Evolutionary conservation across 2,113 vertebrate species (phyloP), one percentile per base, ranked within the genome.

Genomic region (Myrmophylax atrothorax): DNA sequence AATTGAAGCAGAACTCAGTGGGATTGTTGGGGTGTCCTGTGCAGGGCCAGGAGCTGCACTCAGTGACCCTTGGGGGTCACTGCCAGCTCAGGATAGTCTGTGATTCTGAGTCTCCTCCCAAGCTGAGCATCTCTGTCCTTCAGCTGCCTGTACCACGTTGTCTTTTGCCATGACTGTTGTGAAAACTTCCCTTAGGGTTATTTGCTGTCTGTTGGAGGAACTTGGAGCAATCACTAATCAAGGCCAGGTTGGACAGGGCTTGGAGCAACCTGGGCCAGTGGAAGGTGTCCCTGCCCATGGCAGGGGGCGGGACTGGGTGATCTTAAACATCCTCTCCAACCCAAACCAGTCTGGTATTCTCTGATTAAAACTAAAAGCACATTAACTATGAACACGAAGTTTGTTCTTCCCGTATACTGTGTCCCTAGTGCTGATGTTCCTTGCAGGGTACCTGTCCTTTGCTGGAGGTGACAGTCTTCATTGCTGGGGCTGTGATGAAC

Each of bases 101-200:
- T 14, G 8, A 28, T 15, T 63, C 62, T 20, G 19, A 6, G 22
- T n/a, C 22, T 84, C 28, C 35, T 64, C 2, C 52, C 29, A 64
- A 9, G 35, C 46, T 46, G 12, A 60, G 23, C 12, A 5, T 58
- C 29, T 37, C 31, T 22, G 2, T 52, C 37, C n/a, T 58, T 62
- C 22, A 37, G 1, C n/a, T 31, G 2, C 1, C 4, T 6, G 18
- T 33, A 13, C 15, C 2, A 0, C 24, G 0, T 24, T 50, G 25
- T 31, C 69, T 72, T 69, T 25, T 20, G n/a, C 10, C 0, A 0
- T 18, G 24, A 15, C 33, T 9, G 2, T 35, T 38, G 31, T 19
- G 37, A 77, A 62, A 62, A 37, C 19, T 42, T 37, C 10, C 40
- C 42, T 62, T 62, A 24, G 46, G 69, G 46, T 78, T 42, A 47